These are phyloP conservation scores for Archocentrus centrarchus DNA, from an alignment of 2,113 vertebrate species.

Conservation along the genomic window DNA sequence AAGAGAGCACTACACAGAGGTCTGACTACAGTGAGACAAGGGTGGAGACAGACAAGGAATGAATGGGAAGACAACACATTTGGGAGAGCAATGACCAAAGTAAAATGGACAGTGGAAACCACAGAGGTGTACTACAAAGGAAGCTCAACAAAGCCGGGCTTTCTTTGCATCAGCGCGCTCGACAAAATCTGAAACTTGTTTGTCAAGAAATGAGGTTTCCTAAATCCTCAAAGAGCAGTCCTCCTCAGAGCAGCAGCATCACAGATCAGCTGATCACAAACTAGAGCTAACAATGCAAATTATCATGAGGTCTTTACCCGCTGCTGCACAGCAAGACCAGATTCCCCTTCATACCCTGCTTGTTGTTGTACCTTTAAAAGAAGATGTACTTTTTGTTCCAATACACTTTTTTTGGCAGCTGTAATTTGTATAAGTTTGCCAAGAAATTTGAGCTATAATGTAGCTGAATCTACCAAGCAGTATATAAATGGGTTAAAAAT, in stretches of 20 bases:
- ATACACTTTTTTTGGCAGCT: no score
- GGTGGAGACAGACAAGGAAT: neutral
- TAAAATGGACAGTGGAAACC: neutral
- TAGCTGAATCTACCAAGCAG: no score
- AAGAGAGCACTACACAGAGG: neutral
- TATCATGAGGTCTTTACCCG: no score
- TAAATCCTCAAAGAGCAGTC: neutral
- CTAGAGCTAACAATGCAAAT: no score
- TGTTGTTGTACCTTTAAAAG: no score
- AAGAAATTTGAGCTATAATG: no score
- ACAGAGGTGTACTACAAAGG: no score
- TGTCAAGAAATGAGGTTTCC: neutral
- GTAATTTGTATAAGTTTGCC: no score
- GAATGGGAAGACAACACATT: neutral
- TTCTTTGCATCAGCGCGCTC: neutral
- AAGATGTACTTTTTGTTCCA: no score
- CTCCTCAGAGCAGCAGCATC: neutral
- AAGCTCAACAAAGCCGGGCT: neutral
- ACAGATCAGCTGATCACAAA: neutral
- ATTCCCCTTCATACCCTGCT: no score
- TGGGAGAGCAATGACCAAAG: neutral
- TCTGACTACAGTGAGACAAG: neutral
- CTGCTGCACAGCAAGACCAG: no score
- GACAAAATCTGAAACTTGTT: fast-evolving
- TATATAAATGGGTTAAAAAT: no score